phyloP scores from a whole-genome alignment of 2,113 vertebrate species.

The Mugil cephalus region DNA sequence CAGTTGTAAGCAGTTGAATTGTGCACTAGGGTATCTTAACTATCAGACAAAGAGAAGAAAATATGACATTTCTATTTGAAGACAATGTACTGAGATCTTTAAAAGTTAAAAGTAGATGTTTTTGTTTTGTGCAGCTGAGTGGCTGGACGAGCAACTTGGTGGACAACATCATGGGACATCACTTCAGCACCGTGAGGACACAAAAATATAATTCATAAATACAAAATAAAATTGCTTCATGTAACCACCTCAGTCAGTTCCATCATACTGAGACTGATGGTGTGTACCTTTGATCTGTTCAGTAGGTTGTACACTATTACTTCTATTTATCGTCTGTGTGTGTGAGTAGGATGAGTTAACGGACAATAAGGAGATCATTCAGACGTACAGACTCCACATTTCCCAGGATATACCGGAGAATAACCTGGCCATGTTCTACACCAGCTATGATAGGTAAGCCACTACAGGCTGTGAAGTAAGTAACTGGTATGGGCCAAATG shows the following conservation, averaged over 20 bases:
- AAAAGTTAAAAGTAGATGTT: neutral
- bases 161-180: constrained; percentile 93
- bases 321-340: too few relatives aligned
- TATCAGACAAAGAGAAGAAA: too few relatives aligned
- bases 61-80: too few relatives aligned
- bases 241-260: too few relatives aligned
- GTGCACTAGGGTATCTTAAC: too few relatives aligned
- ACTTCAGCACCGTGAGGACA: constrained; percentile 94
- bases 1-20: too few relatives aligned
- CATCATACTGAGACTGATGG: too few relatives aligned
- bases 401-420: constrained; percentile 96
- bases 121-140: constrained; percentile 85
- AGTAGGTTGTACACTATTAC: too few relatives aligned
- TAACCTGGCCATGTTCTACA: constrained; percentile 92
- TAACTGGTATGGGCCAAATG: neutral
- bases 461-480: neutral
- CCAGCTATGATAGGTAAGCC: constrained; percentile 91
- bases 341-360: constrained; percentile 90
- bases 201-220: too few relatives aligned
- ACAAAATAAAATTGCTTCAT: too few relatives aligned
- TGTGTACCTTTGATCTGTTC: too few relatives aligned
- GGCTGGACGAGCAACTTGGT: constrained; percentile 95
- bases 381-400: constrained; percentile 94
- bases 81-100: neutral
- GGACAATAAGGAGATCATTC: constrained; percentile 93